A percentile compares a stretch with the other conserved stretches of the same genome.
Evolutionary conservation across 2,797 vertebrate genomes (phyloP).

Genomic region (Mus minutoides): DNA sequence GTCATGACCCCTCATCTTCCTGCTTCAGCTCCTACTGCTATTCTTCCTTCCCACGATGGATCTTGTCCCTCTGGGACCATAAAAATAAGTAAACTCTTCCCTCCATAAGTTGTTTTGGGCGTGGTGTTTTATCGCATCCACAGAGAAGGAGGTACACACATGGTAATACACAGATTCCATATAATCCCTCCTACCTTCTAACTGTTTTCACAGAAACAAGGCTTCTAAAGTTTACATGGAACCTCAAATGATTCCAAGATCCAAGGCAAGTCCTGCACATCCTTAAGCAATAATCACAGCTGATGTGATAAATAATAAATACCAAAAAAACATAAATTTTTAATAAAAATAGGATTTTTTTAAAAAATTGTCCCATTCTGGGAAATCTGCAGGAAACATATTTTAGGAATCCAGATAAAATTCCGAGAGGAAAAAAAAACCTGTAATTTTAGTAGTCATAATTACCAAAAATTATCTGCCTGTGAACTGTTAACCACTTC

Average conservation of each 20-base stretch:
- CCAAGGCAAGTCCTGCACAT: not conserved
- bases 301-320: not conserved
- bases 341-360: not conserved
- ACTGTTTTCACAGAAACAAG: not conserved
- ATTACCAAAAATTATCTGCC: conserved; percentile 43
- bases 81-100: not conserved
- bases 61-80: not conserved
- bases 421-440: not conserved
- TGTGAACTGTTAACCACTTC: not conserved
- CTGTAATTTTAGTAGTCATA: not conserved
- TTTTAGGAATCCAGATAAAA: not conserved
- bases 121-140: not conserved
- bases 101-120: not conserved
- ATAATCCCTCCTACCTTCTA: not conserved
- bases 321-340: not conserved
- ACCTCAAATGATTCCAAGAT: not conserved
- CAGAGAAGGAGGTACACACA: not conserved
- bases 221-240: not conserved
- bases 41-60: no score
- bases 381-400: not conserved
- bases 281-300: not conserved
- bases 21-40: no score
- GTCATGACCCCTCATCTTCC: not conserved
- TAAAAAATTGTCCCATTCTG: not conserved
- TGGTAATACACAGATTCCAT: not conserved